Base-by-base conservation (phyloP, 2,113 vertebrate genomes). In the Megaceryle torquata region DNA sequence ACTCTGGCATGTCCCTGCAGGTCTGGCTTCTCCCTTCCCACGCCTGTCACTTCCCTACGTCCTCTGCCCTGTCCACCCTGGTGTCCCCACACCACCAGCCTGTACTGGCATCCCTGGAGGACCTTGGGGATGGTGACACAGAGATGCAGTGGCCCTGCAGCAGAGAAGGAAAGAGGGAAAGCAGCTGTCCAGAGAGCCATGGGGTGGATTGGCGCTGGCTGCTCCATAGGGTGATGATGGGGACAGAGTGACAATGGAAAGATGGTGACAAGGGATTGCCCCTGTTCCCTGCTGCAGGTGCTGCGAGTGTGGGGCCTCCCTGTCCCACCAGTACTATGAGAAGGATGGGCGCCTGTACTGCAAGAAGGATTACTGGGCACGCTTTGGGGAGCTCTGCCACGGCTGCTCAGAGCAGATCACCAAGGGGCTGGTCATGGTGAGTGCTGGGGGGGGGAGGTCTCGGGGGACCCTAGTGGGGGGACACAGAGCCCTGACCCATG, bases 291-390 rank as follows among this genome's bases (percentile, higher is more conserved):
- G 51, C 18, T 0, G 0, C 95, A 99, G 99, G 97, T 99, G 99
- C 95, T 99, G 99, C 22, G 99, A 99, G 63, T 99, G 99, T 17
- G 98, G 99, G 24, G 95, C 97, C 25, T 98, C 98, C 13, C 98
- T 99, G 65, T 99, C 99, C 14, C 99, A 99, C 97, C 99, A 99
- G 98, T 99, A 99, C 98, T 99, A 99, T 11, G 99, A 99, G 97
- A 99, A 99, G 98, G 99, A 99, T 97, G 99, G 99, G 15, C 98
- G 93, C 59, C 99, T 99, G 63, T 99, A 99, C 98, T 99, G 99
- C 97, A 99, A 99, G 98, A 99, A 98, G 94, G 99, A 99, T 97
- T 99, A 99, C 98, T 99, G 99, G 99, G 97, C 98, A 35, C 98
- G 97, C 90, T 99, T 99, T 0, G 99, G 99, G 44, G 99, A 99